A percentile compares a stretch with the other conserved stretches of the same genome.
Evolutionary conservation across 2,797 vertebrate genomes (phyloP).

Genomic region (Meriones psammophilus): DNA sequence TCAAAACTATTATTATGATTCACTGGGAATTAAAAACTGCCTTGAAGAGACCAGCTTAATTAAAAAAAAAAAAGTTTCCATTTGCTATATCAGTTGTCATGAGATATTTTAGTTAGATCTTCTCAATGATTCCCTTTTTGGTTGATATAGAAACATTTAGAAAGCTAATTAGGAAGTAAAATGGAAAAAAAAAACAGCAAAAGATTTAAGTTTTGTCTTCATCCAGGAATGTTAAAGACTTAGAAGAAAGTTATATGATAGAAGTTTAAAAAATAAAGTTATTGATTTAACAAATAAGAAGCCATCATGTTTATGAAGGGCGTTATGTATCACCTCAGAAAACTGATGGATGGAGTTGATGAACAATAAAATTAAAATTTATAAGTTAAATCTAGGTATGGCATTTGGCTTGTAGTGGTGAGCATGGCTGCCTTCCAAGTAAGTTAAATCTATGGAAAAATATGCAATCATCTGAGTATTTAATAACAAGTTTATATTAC

Average conservation of each 20-base stretch:
- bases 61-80: conserved; percentile 39
- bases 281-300: conserved; percentile 8
- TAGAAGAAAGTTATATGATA: conserved; percentile 32
- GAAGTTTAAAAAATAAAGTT: conserved; percentile 23
- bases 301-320: not conserved
- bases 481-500: conserved; percentile 35
- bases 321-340: not conserved
- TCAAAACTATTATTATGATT: conserved; percentile 45
- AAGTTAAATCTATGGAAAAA: conserved; percentile 6
- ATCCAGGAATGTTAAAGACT: conserved; percentile 1
- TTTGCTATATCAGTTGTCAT: not conserved
- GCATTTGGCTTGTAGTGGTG: not conserved
- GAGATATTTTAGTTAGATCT: not conserved
- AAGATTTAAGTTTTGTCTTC: not conserved
- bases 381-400: not conserved
- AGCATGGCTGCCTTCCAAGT: not conserved
- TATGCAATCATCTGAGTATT: not conserved
- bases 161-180: conserved; percentile 18
- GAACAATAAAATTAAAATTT: conserved; percentile 16
- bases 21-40: conserved; percentile 10
- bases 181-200: not conserved
- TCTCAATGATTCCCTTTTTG: not conserved
- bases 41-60: not conserved
- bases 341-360: conserved; percentile 46
- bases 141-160: conserved; percentile 19